These are phyloP conservation scores for Pogonophryne albipinna DNA, from an alignment of 2,797 vertebrate species.

Conservation along the genomic window DNA sequence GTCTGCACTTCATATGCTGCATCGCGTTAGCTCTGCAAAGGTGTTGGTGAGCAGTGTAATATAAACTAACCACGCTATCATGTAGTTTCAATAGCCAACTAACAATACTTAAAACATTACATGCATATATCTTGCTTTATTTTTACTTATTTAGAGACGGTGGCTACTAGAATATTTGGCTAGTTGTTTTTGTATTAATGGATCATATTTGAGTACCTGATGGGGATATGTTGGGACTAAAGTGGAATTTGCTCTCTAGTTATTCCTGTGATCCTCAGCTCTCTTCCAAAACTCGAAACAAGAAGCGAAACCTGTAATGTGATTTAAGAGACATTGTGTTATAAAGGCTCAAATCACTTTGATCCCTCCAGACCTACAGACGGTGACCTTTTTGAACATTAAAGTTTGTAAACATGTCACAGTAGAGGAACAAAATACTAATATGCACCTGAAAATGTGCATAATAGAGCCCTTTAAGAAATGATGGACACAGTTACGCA, in stretches of 20 bases:
- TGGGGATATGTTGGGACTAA: conserved; percentile 55
- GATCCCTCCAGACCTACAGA: too few relatives aligned
- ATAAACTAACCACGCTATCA: conserved; percentile 75
- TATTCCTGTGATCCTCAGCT: conserved; percentile 61
- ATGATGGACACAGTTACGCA: background rate
- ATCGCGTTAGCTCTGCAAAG: conserved; percentile 52
- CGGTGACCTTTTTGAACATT: too few relatives aligned
- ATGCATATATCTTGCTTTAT: conserved; percentile 66
- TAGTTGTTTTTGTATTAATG: conserved; percentile 66
- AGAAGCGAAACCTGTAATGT: conserved; percentile 49
- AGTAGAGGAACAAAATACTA: too few relatives aligned
- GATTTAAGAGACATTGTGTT: conserved; percentile 35
- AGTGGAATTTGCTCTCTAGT: conserved; percentile 57
- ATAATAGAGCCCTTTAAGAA: background rate
- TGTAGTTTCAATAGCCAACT: conserved; percentile 78
- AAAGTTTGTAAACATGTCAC: too few relatives aligned
- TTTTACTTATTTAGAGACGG: conserved; percentile 73
- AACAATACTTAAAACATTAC: conserved; percentile 81
- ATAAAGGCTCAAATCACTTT: too few relatives aligned
- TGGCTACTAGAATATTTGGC: conserved; percentile 71
- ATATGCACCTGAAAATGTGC: too few relatives aligned
- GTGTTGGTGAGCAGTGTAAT: conserved; percentile 70
- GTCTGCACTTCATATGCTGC: conserved; percentile 60
- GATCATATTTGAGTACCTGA: conserved; percentile 69
- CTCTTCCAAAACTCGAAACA: conserved; percentile 57